Evolutionary conservation across 1,140 invertebrate species (phyloP).

Genomic region (Epicauta chinensis): DNA sequence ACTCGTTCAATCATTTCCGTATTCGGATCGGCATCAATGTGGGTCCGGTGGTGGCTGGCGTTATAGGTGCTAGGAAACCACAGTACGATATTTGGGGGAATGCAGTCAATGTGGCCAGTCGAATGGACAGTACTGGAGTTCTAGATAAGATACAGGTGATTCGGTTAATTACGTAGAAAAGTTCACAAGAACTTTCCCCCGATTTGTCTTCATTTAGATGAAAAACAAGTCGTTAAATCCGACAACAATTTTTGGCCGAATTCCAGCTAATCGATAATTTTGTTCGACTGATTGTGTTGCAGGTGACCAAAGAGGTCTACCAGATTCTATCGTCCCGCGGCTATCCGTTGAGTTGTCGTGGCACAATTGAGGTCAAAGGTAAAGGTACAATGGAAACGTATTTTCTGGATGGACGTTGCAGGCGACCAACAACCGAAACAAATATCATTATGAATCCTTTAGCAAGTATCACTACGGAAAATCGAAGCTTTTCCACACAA

Average conservation of each 20-base stretch:
- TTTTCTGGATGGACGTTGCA: conserved; percentile 60
- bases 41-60: conserved; percentile 90
- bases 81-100: conserved; percentile 94
- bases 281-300: too few species aligned
- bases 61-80: conserved; percentile 88
- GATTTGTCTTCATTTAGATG: conserved; percentile 5
- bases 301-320: conserved; percentile 84
- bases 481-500: conserved; percentile 8
- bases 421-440: conserved; percentile 23
- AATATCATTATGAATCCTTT: conserved; percentile 40
- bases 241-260: too few species aligned
- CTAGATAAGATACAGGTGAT: conserved; percentile 76
- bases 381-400: conserved; percentile 95
- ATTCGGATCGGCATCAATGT: conserved; percentile 92
- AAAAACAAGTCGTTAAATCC: neutral
- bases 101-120: conserved; percentile 86
- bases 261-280: too few species aligned
- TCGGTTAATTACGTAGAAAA: too few species aligned
- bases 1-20: conserved; percentile 95
- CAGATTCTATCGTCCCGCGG: conserved; percentile 68
- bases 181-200: too few species aligned
- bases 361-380: conserved; percentile 84
- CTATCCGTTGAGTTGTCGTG: conserved; percentile 71
- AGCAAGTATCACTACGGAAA: conserved; percentile 19
- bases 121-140: conserved; percentile 82